Conservation (phyloP, 2,797 vertebrate genomes). For the Leptodactylus fallax region DNA sequence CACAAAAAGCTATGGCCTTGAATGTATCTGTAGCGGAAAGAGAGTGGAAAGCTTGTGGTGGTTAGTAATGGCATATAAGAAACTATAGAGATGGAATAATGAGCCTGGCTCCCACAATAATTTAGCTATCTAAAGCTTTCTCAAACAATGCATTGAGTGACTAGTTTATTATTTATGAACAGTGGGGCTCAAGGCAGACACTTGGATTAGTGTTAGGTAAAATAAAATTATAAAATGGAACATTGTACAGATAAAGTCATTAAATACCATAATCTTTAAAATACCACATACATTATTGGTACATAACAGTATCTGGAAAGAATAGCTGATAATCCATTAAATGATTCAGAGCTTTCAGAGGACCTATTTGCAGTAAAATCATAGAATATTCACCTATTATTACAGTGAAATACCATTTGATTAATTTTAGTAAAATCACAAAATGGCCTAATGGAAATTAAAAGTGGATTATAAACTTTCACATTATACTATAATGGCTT, state of each 20-base stretch:
- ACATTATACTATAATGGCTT: neutral
- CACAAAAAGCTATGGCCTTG: neutral
- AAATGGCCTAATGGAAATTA: slow-evolving; percentile 1
- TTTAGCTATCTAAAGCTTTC: slow-evolving; percentile 67
- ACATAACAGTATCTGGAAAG: slow-evolving; percentile 68
- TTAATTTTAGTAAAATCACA: neutral
- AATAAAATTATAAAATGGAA: slow-evolving; percentile 65
- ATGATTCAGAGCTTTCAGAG: slow-evolving; percentile 50
- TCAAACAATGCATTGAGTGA: slow-evolving; percentile 63
- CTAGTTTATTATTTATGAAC: slow-evolving; percentile 69
- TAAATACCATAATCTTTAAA: slow-evolving; percentile 69
- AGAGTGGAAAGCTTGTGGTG: slow-evolving; percentile 46
- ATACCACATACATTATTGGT: slow-evolving; percentile 66
- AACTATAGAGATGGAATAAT: slow-evolving; percentile 55
- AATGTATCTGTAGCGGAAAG: slow-evolving; percentile 33
- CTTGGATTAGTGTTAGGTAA: slow-evolving; percentile 66
- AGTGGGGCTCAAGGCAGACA: slow-evolving; percentile 65
- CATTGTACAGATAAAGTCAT: slow-evolving; percentile 66
- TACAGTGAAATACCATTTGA: slow-evolving; percentile 14
- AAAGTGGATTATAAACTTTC: neutral
- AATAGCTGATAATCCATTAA: slow-evolving; percentile 67
- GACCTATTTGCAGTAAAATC: slow-evolving; percentile 23
- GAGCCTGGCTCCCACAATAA: slow-evolving; percentile 65
- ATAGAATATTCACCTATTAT: slow-evolving; percentile 32
- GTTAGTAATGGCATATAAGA: slow-evolving; percentile 51